phyloP scores from a whole-genome alignment of 2,113 vertebrate species.

The Psettodes erumei region DNA sequence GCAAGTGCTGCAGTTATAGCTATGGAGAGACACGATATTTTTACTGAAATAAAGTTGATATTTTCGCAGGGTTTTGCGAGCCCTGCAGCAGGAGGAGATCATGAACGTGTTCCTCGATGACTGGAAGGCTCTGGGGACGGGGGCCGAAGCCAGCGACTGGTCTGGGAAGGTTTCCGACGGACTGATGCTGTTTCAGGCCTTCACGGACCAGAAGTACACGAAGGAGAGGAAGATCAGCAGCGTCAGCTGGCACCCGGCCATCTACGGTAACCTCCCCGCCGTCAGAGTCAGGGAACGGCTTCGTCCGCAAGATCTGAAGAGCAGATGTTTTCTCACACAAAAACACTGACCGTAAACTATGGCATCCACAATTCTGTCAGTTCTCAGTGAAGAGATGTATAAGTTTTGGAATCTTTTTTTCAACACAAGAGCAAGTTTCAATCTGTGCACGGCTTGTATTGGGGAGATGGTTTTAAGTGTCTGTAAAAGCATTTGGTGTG shows the following conservation, averaged over 20 bases:
- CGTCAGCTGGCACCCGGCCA: conserved; percentile 90
- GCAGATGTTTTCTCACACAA: background rate
- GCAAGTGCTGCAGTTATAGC: background rate
- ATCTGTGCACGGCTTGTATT: background rate
- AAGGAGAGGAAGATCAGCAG: conserved; percentile 87
- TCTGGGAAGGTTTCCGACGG: conserved; percentile 79
- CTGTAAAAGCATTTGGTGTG: background rate
- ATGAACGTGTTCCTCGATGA: conserved; percentile 88
- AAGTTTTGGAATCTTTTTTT: background rate
- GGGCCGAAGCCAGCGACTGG: conserved; percentile 69
- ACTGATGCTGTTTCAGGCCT: conserved; percentile 87
- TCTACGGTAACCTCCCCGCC: conserved; percentile 88
- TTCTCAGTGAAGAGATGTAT: background rate
- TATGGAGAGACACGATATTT: background rate
- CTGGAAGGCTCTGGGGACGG: conserved; percentile 79
- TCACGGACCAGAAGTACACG: conserved; percentile 83
- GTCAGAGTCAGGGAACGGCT: too few species aligned
- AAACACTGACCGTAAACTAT: background rate
- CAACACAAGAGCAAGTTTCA: background rate
- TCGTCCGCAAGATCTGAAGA: background rate
- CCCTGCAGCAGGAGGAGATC: conserved; percentile 91
- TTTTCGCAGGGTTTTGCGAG: conserved; percentile 85
- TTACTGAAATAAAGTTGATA: background rate
- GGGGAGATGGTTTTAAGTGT: conserved; percentile 14
- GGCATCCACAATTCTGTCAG: background rate